These are phyloP conservation scores for Ferdinandea cuprea DNA, from an alignment of 2,888 invertebrate genomes.

Conservation along the genomic window DNA sequence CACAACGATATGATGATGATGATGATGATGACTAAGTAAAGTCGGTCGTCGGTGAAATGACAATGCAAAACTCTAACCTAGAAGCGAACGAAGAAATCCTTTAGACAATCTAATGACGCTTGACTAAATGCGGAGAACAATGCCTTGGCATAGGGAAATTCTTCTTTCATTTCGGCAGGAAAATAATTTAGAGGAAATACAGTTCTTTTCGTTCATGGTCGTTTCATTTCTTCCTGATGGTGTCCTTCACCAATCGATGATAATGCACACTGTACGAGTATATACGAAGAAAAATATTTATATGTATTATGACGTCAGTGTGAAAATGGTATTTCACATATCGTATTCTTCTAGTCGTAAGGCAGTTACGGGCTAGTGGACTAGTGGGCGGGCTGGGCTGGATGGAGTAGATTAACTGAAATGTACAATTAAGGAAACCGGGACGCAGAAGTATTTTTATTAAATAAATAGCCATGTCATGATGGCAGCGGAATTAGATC, in stretches of 20 bases:
- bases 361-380: not conserved
- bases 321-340: slow-evolving; percentile 18
- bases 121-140: slow-evolving; percentile 16
- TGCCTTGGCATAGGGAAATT: not conserved
- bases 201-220: slow-evolving; percentile 26
- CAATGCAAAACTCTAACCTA: not conserved
- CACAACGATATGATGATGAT: too few relatives aligned
- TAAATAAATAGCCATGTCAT: slow-evolving; percentile 24
- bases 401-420: slow-evolving; percentile 37
- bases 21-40: slow-evolving; percentile 68
- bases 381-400: not conserved
- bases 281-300: not conserved
- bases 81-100: not conserved
- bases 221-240: slow-evolving; percentile 14
- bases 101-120: slow-evolving; percentile 31
- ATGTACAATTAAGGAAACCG: slow-evolving; percentile 40
- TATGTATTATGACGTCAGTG: slow-evolving; percentile 33
- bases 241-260: slow-evolving; percentile 45
- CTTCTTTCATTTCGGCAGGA: not conserved
- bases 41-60: slow-evolving; percentile 1
- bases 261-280: slow-evolving; percentile 15
- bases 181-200: slow-evolving; percentile 8
- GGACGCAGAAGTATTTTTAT: slow-evolving; percentile 13
- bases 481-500: slow-evolving; percentile 14
- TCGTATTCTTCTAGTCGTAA: not conserved